These are phyloP conservation scores for Glaucopsyche alexis DNA, from an alignment of 2,888 invertebrate genomes.

Conservation along the genomic window DNA sequence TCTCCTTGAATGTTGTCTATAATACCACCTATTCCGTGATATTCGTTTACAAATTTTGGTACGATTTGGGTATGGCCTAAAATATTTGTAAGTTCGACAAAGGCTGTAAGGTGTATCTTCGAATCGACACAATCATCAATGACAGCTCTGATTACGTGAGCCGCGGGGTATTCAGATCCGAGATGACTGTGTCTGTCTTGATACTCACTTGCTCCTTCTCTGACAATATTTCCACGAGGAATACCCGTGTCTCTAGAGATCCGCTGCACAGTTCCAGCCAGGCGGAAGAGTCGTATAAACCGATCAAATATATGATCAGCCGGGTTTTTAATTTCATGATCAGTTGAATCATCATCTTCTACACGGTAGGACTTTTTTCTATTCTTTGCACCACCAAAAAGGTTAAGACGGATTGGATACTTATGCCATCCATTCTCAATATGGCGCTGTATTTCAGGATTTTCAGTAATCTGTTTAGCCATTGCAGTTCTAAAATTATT, in stretches of 20 bases:
- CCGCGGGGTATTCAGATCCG: constrained; percentile 9
- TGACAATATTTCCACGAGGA: constrained; percentile 16
- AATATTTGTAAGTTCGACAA: constrained; percentile 20
- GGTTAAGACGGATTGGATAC: not conserved
- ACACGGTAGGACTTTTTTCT: not conserved
- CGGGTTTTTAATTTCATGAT: constrained; percentile 12
- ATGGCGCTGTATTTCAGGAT: constrained; percentile 22
- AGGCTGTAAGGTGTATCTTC: not conserved
- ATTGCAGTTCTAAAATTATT: constrained; percentile 22
- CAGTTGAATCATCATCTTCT: constrained; percentile 2
- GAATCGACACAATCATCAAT: not conserved
- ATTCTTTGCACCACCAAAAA: constrained; percentile 26
- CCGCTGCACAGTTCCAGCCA: constrained; percentile 17
- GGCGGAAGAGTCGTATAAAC: constrained; percentile 15
- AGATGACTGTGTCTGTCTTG: constrained; percentile 18
- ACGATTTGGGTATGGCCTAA: constrained; percentile 30
- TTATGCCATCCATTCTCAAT: constrained; percentile 27
- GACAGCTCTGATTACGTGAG: constrained; percentile 6
- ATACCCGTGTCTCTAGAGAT: constrained; percentile 14
- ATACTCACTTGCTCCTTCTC: constrained; percentile 23
- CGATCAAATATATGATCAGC: constrained; percentile 24
- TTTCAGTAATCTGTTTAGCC: constrained; percentile 23
- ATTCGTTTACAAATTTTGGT: constrained; percentile 27
- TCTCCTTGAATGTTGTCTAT: constrained; percentile 8
- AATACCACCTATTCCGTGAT: constrained; percentile 29